Conservation (phyloP, 2,113 vertebrate genomes). For the Tenrec ecaudatus region DNA sequence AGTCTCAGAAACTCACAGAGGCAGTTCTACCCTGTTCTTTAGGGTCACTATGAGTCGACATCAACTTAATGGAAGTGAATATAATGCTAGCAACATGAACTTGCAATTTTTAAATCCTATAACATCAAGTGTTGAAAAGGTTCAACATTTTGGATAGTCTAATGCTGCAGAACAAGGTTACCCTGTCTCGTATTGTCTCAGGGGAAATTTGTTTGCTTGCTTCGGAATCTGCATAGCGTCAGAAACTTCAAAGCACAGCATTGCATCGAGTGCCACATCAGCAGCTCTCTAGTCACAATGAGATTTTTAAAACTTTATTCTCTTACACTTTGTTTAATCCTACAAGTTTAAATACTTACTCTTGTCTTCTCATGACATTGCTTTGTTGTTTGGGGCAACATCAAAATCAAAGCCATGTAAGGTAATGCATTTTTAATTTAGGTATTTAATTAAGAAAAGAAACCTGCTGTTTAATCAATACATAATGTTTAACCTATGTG, state of each 20-base stretch:
- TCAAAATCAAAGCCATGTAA: slow-evolving; percentile 11
- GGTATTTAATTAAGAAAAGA: slow-evolving; percentile 13
- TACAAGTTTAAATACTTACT: not conserved
- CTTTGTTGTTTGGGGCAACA: not conserved
- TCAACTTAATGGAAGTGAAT: not conserved
- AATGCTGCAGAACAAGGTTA: not conserved
- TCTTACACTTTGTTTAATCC: not conserved
- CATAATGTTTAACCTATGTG: not conserved
- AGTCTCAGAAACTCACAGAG: too few species aligned
- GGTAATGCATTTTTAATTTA: not conserved
- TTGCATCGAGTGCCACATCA: not conserved
- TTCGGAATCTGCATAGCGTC: not conserved
- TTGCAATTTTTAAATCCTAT: slow-evolving; percentile 25
- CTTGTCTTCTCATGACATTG: not conserved
- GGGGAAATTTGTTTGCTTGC: not conserved
- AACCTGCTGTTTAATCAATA: not conserved
- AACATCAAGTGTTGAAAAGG: not conserved
- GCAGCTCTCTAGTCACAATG: not conserved
- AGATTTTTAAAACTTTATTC: slow-evolving; percentile 13
- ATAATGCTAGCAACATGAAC: not conserved
- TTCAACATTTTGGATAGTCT: not conserved
- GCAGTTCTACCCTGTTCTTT: too few species aligned
- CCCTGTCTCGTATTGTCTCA: not conserved
- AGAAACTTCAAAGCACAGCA: not conserved
- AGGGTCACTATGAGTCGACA: too few species aligned